These are phyloP conservation scores for Hybos culiciformis DNA, from an alignment of 2,888 invertebrate genomes.

Conservation along the genomic window DNA sequence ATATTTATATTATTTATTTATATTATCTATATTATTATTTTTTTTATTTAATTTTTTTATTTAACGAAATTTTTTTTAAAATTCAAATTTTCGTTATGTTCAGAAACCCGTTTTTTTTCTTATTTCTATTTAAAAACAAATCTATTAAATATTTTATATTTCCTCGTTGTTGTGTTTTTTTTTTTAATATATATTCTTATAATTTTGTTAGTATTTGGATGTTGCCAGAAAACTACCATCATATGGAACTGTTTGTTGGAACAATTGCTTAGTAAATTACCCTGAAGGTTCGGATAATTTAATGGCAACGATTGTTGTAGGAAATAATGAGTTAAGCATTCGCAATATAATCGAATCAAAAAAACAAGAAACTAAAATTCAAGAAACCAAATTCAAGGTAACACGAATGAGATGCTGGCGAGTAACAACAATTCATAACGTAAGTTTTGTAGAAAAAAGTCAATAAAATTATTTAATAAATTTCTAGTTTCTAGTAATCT, in stretches of 20 bases:
- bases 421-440: slow-evolving; percentile 70
- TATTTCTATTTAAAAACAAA: too few species aligned
- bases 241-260: slow-evolving; percentile 79
- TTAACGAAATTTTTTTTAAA: too few species aligned
- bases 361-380: slow-evolving; percentile 48
- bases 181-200: slow-evolving; percentile 1
- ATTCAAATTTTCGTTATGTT: too few species aligned
- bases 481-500: not conserved
- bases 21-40: too few species aligned
- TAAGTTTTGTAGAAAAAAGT: slow-evolving; percentile 31
- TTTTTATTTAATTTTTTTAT: too few species aligned
- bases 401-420: slow-evolving; percentile 97
- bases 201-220: slow-evolving; percentile 61
- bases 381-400: slow-evolving; percentile 80
- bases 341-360: slow-evolving; percentile 45
- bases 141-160: too few species aligned
- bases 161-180: too few species aligned
- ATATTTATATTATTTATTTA: too few species aligned
- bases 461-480: not conserved
- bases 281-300: slow-evolving; percentile 50
- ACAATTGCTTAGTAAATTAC: slow-evolving; percentile 61
- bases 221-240: slow-evolving; percentile 69
- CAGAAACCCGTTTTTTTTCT: too few species aligned
- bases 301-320: slow-evolving; percentile 62
- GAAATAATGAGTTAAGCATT: slow-evolving; percentile 73